Conservation (phyloP, 2,888 invertebrate species). For the Chironomus tentans region DNA sequence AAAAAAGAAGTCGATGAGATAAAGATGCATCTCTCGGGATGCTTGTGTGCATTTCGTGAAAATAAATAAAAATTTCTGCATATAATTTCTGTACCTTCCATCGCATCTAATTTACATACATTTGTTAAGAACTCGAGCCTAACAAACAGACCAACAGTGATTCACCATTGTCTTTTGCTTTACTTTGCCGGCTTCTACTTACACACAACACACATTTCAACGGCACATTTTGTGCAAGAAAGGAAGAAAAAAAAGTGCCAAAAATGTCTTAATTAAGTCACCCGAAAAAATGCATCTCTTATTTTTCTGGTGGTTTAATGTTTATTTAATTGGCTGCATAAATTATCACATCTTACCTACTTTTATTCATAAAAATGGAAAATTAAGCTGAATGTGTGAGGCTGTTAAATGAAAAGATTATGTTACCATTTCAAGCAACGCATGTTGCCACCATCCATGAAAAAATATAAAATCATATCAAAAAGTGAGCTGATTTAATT, state of each 20-base stretch:
- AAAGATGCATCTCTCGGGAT: constrained; percentile 11
- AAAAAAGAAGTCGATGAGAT: constrained; percentile 2
- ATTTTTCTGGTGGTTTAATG: constrained; percentile 4
- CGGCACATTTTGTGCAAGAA: background rate
- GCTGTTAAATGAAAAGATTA: background rate
- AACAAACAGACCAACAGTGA: background rate
- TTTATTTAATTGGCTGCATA: constrained; percentile 24
- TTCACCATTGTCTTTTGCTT: constrained; percentile 20
- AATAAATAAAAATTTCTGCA: constrained; percentile 22
- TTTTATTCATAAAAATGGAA: background rate
- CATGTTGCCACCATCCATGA: background rate
- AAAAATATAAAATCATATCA: background rate
- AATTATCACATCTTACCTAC: constrained; percentile 2
- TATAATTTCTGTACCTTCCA: constrained; percentile 18
- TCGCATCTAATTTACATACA: constrained; percentile 26
- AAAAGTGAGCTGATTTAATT: too few species aligned
- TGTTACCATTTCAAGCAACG: background rate
- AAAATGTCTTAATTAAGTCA: constrained; percentile 26
- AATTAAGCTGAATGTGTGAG: background rate
- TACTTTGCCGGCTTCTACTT: background rate
- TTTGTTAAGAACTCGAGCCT: background rate
- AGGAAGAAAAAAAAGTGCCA: constrained; percentile 12
- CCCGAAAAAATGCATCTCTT: constrained; percentile 15
- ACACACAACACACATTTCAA: constrained; percentile 17
- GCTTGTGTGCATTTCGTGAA: constrained; percentile 11